A percentile compares a stretch with the other conserved stretches of the same genome.
phyloP scores from a whole-genome alignment of 2,113 vertebrate species.

The Halichoeres trimaculatus region DNA sequence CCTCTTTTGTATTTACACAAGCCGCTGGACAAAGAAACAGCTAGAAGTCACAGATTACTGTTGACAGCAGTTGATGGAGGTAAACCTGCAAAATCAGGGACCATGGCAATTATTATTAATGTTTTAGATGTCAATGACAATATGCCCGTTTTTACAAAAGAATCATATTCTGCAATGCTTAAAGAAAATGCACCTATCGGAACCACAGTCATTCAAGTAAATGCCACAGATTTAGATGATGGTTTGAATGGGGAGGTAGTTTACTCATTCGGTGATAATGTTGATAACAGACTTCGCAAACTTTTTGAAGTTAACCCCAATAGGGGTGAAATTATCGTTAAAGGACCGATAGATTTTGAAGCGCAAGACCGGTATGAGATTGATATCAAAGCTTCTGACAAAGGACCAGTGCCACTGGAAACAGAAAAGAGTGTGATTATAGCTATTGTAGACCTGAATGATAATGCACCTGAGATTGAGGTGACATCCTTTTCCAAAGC shows the following conservation, averaged over 20 bases:
- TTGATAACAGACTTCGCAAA: conserved; percentile 54
- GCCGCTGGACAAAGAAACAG: conserved; percentile 74
- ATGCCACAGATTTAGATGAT: conserved; percentile 78
- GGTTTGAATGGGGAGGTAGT: conserved; percentile 73
- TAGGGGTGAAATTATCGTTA: conserved; percentile 74
- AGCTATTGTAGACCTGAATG: conserved; percentile 84
- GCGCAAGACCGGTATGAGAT: conserved; percentile 71
- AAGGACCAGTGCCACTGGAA: conserved; percentile 37
- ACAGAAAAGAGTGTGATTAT: conserved; percentile 77
- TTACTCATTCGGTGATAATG: conserved; percentile 68
- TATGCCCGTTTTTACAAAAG: conserved; percentile 73
- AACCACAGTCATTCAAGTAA: conserved; percentile 67
- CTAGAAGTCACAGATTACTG: conserved; percentile 54
- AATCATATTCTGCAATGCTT: conserved; percentile 61
- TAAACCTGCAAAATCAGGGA: conserved; percentile 72
- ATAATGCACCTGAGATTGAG: conserved; percentile 82
- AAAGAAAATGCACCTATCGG: conserved; percentile 71
- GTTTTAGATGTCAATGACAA: conserved; percentile 83
- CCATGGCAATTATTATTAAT: conserved; percentile 58
- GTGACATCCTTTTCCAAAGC: conserved; percentile 77
- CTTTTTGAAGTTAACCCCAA: conserved; percentile 53
- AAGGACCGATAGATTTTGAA: conserved; percentile 71
- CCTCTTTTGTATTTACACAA: conserved; percentile 76
- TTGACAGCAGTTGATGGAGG: conserved; percentile 81
- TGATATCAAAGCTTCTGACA: conserved; percentile 76